Percentiles rank a stretch among this genome's conserved stretches.
Conservation (phyloP, 1,140 invertebrate species). For the Cherax destructor region DNA sequence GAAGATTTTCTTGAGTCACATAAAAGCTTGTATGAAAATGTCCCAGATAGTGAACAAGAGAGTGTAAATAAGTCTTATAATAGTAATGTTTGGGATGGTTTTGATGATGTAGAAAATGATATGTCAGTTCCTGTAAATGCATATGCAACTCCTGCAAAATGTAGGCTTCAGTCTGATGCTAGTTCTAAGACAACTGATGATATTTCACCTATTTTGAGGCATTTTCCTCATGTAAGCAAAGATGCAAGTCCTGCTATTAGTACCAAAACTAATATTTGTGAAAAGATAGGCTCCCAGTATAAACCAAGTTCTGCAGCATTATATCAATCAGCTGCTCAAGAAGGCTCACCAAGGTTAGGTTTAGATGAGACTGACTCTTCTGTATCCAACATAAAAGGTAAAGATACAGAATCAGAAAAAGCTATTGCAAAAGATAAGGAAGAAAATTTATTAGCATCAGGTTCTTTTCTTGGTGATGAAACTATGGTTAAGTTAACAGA, state of each 20-base stretch:
- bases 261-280: background rate
- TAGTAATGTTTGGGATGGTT: conserved; percentile 57
- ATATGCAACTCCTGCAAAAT: background rate
- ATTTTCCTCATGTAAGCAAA: background rate
- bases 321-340: background rate
- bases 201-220: background rate
- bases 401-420: background rate
- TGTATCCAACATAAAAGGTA: background rate
- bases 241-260: background rate
- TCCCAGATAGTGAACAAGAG: background rate
- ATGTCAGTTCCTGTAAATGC: background rate
- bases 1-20: background rate
- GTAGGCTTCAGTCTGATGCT: background rate
- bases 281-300: background rate
- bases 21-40: background rate
- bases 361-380: background rate
- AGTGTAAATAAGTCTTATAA: conserved; percentile 23
- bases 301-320: background rate
- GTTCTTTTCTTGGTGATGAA: conserved; percentile 7
- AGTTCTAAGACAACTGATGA: background rate
- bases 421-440: background rate
- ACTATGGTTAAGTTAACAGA: conserved; percentile 22
- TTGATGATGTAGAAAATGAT: conserved; percentile 38
- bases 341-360: background rate
- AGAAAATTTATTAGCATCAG: background rate